Base-by-base conservation (phyloP, 2,888 invertebrate genomes). In the Erebia epiphron region DNA sequence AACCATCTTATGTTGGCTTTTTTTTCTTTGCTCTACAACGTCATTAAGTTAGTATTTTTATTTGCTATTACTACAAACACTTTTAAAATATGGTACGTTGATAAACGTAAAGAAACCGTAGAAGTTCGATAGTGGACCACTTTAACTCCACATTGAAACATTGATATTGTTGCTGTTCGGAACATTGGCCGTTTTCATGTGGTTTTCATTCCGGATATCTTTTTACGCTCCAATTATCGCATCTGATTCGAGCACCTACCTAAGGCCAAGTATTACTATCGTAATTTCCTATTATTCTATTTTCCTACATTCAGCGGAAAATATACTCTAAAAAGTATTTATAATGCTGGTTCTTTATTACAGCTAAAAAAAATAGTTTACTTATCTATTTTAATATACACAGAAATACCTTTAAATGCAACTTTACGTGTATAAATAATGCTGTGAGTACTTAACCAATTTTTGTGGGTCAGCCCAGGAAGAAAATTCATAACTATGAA, bases 141-240 rank as follows among this genome's bases (percentile, higher is more conserved):
- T 57, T 70, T 52, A 64, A 64, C 26, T 72, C 63, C 63, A 9
- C 43, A 69, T 69, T 69, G 43, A 73, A 69, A 69, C 58, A 67
- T 57, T 65, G 69, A 71, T 67, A 62, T 56, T 67, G 18, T 49
- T 70, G 56, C 56, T 68, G 67, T 50, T 49, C 68, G 57, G 50
- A 56, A 52, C 67, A 72, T 61, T 54, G 66, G 60, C 62, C 14
- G 58, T 73, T 46, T 46, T 46, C 46, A 7, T 35, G 35, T 35
- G 5, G 74, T 72, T 75, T 75, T 67, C 61, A 60, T 56, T 26
- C 56, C 57, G 62, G 67, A 67, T 70, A 68, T 69, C 57, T 73
- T 66, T 68, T 75, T 71, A 61, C 72, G 66, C 43, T 68, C 64
- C 61, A 72, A 69, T 67, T 66, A 73, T 73, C 69, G 46, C n/a